Conservation (phyloP, 2,888 invertebrate genomes). For the Sesia apiformis region DNA sequence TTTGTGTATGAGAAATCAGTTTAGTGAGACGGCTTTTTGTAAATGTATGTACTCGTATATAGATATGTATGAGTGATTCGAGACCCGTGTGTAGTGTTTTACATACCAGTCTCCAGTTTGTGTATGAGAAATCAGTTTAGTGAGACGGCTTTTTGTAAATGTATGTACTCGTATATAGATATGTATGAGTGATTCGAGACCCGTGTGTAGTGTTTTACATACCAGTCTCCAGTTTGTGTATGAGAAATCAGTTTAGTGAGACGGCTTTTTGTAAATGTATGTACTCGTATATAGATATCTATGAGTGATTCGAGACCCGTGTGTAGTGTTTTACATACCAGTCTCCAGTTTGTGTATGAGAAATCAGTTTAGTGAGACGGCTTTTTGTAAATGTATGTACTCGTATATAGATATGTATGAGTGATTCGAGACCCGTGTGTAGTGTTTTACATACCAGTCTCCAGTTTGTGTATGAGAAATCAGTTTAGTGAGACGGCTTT, state of each 20-base stretch:
- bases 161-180: background rate
- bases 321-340: constrained; percentile 41
- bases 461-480: constrained; percentile 84
- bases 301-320: background rate
- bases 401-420: background rate
- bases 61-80: background rate
- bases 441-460: constrained; percentile 71
- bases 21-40: background rate
- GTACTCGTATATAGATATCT: background rate
- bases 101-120: too few species aligned
- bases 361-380: constrained; percentile 19
- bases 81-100: too few species aligned
- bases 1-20: too few species aligned
- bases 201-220: constrained; percentile 11
- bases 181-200: background rate
- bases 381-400: background rate
- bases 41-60: background rate
- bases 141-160: background rate
- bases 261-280: background rate
- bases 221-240: constrained; percentile 87
- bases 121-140: too few species aligned
- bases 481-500: background rate
- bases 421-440: background rate
- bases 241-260: constrained; percentile 56
- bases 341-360: constrained; percentile 88